Evolutionary conservation across 2,113 vertebrate species (phyloP).

Genomic region (Hippocampus guttulatus): DNA sequence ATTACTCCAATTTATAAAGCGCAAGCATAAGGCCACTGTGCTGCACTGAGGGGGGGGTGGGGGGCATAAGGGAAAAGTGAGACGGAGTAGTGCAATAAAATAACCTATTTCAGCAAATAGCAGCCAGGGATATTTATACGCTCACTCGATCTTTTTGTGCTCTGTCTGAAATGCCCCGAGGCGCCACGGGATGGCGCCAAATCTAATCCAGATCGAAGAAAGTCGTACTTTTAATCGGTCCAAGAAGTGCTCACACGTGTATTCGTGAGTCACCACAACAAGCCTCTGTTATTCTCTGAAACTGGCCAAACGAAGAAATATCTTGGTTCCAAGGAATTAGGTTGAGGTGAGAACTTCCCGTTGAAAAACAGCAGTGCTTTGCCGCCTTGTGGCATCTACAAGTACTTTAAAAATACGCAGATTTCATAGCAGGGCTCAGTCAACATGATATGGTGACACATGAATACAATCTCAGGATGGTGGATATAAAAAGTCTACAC

Average conservation of each 20-base stretch:
- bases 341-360: not conserved
- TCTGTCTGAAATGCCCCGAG: not conserved
- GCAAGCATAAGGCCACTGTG: constrained; percentile 41
- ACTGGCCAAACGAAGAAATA: too few species aligned
- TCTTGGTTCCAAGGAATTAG: too few species aligned
- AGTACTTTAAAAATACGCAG: too few species aligned
- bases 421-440: too few species aligned
- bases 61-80: constrained; percentile 19
- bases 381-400: too few species aligned
- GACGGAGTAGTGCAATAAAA: not conserved
- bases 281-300: too few species aligned
- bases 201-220: not conserved
- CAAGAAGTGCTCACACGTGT: not conserved
- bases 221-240: not conserved
- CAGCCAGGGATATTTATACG: constrained; percentile 28
- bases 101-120: constrained; percentile 18
- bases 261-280: too few species aligned
- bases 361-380: not conserved
- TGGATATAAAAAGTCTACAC: too few species aligned
- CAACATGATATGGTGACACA: too few species aligned
- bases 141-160: not conserved
- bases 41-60: not conserved
- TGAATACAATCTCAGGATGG: too few species aligned
- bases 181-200: not conserved
- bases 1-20: constrained; percentile 57